Evolutionary conservation across 2,888 invertebrate genomes (phyloP), one percentile per base, ranked within the genome.

Genomic region (Lasioglossum oenotherae): DNA sequence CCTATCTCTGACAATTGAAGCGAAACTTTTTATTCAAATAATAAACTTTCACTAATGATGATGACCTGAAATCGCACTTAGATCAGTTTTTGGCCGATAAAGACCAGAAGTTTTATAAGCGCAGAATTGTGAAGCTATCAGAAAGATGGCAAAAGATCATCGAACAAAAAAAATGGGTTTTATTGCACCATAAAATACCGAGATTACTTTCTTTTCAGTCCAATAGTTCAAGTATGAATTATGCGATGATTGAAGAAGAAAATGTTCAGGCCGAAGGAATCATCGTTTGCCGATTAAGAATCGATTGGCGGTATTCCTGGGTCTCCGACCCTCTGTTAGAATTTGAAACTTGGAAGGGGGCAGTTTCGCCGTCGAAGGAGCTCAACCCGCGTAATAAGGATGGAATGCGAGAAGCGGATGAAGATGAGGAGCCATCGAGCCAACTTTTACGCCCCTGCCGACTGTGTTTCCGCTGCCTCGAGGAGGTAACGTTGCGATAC

Each of bases 361-460:
- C 69, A 75, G 73, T 80, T 82, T 23, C 19, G 71, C 35, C 44
- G 23, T 19, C 74, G 80, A 85, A 64, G 87, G 87, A 91, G 91
- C 86, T 92, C 91, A 90, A 90, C 14, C n/a, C 38, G 64, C 5
- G 71, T 74, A 93, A 94, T 92, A 92, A 93, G 92, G 91, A 90
- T 93, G 93, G 93, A 94, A 94, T 93, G 93, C 92, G 93, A 92
- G 90, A 88, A 87, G 87, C 80, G 84, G 73, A 84, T 78, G 80
- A 84, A 83, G 71, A 81, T 71, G 71, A 81, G 82, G 85, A 85
- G 75, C 60, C 86, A 82, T 77, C 76, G 80, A 74, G 81, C 71
- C 80, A 74, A 91, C 90, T 72, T 89, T 90, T 53, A 90, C 90
- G 81, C 87, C 89, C 80, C 81, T 87, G 83, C 38, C 27, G 78